phyloP scores from a whole-genome alignment of 2,888 invertebrate species.

The Dicyrtoma fusca region DNA sequence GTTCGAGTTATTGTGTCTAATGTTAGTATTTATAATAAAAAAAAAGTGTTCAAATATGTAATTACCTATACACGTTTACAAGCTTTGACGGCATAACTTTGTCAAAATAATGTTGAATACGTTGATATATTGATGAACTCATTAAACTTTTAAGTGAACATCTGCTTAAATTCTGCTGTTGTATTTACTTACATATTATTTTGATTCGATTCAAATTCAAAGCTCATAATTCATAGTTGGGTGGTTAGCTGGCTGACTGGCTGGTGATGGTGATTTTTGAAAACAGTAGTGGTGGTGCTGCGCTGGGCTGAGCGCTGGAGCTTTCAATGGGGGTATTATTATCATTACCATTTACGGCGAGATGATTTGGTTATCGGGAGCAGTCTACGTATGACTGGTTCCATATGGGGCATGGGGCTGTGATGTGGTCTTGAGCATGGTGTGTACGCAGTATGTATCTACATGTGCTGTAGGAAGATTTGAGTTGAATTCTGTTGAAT shows the following conservation, averaged over 20 bases:
- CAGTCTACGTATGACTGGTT: constrained; percentile 13
- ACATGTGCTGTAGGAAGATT: background rate
- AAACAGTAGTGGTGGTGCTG: background rate
- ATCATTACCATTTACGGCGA: background rate
- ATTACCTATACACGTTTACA: too few species aligned
- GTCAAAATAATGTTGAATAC: too few species aligned
- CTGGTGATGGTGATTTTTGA: constrained; percentile 18
- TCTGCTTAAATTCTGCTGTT: background rate
- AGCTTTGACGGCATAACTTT: too few species aligned
- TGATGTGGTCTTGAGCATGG: too few species aligned
- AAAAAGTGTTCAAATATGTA: too few species aligned
- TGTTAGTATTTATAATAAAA: too few species aligned
- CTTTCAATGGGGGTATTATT: background rate
- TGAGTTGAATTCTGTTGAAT: constrained; percentile 6
- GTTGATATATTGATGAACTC: too few species aligned
- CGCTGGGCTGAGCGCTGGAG: background rate
- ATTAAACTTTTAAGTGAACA: constrained; percentile 2
- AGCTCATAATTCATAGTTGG: constrained; percentile 16
- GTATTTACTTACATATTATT: constrained; percentile 12
- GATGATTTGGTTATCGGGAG: constrained; percentile 10
- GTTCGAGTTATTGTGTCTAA: too few species aligned
- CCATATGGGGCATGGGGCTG: background rate
- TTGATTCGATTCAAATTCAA: background rate
- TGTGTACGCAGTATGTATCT: background rate
- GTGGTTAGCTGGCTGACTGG: background rate